Evolutionary conservation across 1,140 invertebrate species (phyloP).

Genomic region (Marisa cornuarietis): DNA sequence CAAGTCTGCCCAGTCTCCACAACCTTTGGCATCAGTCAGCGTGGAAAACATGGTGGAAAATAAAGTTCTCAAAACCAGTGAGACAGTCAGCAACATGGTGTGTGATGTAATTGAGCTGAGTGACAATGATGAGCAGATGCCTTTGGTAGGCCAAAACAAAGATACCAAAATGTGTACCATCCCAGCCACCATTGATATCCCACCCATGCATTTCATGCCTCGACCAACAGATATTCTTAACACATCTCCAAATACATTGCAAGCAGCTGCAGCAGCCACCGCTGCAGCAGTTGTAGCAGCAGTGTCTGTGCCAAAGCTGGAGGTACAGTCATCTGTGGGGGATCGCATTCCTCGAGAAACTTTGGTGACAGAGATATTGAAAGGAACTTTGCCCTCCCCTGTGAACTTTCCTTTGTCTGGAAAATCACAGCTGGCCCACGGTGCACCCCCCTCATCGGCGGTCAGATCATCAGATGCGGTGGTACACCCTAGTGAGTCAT

Average conservation of each 20-base stretch:
- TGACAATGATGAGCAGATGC: constrained; percentile 6
- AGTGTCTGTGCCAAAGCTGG: neutral
- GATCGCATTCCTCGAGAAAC: neutral
- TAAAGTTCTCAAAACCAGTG: neutral
- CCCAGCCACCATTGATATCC: neutral
- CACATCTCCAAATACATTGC: constrained; percentile 15
- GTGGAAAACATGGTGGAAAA: neutral
- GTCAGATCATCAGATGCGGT: neutral
- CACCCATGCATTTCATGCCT: neutral
- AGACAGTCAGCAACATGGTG: neutral
- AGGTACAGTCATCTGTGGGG: neutral
- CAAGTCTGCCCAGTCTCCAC: constrained; percentile 11
- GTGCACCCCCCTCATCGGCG: neutral
- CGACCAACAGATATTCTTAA: constrained; percentile 4
- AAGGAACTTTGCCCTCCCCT: neutral
- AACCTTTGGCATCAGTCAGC: neutral
- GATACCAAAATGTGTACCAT: neutral
- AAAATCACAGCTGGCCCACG: neutral
- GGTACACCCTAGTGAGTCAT: neutral
- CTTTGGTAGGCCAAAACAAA: neutral
- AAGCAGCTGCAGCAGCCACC: constrained; percentile 6
- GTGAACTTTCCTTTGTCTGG: neutral
- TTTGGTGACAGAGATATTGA: constrained; percentile 22
- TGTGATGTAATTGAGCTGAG: constrained; percentile 14
- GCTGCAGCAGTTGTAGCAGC: constrained; percentile 18